These are phyloP conservation scores for Mormyrus lacerda DNA, from an alignment of 2,113 vertebrate genomes.

Conservation along the genomic window DNA sequence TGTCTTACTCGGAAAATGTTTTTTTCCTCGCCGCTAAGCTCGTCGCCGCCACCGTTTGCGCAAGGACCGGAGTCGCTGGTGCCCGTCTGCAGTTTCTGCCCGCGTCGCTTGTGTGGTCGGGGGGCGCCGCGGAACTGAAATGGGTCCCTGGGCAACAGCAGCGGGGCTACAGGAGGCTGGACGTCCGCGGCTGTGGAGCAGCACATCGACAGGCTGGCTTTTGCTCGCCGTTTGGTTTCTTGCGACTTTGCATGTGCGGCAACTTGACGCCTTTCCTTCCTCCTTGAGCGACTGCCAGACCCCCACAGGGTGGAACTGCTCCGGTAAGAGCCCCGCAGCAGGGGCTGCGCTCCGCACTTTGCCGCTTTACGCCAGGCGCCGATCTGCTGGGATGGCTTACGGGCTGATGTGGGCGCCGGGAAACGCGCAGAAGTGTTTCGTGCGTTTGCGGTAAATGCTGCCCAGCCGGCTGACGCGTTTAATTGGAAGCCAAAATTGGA, in stretches of 20 bases:
- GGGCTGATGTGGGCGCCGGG: background rate
- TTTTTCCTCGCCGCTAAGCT: constrained; percentile 42
- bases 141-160: constrained; percentile 52
- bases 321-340: constrained; percentile 67
- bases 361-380: background rate
- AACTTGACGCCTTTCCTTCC: constrained; percentile 88
- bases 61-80: constrained; percentile 49
- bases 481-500: background rate
- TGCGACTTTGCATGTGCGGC: constrained; percentile 69
- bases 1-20: constrained; percentile 61
- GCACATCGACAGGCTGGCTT: constrained; percentile 57
- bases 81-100: constrained; percentile 43
- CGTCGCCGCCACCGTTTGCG: constrained; percentile 42
- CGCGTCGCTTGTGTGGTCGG: constrained; percentile 42
- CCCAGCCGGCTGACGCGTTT: background rate
- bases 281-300: constrained; percentile 97
- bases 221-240: constrained; percentile 63
- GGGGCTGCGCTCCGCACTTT: background rate
- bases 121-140: constrained; percentile 50
- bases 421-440: background rate
- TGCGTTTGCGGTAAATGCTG: background rate
- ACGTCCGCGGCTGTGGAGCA: constrained; percentile 54
- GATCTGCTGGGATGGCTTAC: background rate
- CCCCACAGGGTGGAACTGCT: constrained; percentile 97
- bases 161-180: constrained; percentile 41